Percentiles rank a stretch among this genome's conserved stretches.
Evolutionary conservation across 2,113 vertebrate genomes (phyloP).

Genomic region (Psittacara wagleri): DNA sequence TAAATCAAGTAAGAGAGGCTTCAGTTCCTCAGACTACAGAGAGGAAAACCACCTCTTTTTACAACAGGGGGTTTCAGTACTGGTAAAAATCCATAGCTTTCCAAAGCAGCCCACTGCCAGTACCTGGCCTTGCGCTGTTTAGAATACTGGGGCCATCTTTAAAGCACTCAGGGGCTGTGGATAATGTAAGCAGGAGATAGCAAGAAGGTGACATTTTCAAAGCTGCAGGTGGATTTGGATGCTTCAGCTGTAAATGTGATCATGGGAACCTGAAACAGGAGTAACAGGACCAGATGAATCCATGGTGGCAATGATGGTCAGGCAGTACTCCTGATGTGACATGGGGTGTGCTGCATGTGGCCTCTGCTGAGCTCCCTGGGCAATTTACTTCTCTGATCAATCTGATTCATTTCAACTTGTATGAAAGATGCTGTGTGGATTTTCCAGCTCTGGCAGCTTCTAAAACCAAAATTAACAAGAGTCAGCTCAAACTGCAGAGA

Average conservation of each 20-base stretch:
- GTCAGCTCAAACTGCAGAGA: background rate
- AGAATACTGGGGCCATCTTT: background rate
- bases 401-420: background rate
- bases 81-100: background rate
- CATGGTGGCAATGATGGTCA: background rate
- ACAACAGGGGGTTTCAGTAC: background rate
- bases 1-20: slow-evolving; percentile 46
- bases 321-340: background rate
- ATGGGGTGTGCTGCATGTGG: background rate
- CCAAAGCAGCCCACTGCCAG: background rate
- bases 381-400: background rate
- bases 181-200: background rate
- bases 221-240: background rate
- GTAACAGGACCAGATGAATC: background rate
- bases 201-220: background rate
- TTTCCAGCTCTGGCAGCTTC: background rate
- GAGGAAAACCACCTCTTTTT: background rate
- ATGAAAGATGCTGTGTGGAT: background rate
- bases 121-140: background rate
- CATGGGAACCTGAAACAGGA: background rate
- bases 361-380: background rate
- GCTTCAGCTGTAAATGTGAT: background rate
- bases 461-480: background rate
- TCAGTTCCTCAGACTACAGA: slow-evolving; percentile 22
- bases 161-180: background rate